A percentile compares a stretch with the other conserved stretches of the same genome.
These are phyloP conservation scores for Anneissia japonica DNA, from an alignment of 35 echinoderm and acorn worm species.

Conservation along the genomic window DNA sequence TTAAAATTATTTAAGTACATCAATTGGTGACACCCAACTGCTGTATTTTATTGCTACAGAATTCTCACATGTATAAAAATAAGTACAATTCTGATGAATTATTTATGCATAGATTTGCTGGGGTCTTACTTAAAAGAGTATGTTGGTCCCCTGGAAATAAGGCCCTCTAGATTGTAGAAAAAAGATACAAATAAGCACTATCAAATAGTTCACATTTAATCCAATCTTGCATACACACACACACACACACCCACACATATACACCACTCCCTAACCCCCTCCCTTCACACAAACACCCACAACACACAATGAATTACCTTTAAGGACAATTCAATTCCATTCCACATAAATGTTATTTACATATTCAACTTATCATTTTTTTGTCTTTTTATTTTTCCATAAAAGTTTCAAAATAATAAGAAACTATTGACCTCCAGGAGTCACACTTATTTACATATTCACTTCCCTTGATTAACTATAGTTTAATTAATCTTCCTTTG, in stretches of 20 bases:
- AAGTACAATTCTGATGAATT: background rate
- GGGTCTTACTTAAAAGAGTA: background rate
- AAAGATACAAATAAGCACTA: too few species aligned
- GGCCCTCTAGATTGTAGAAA: too few species aligned
- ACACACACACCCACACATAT: background rate
- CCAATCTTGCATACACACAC: constrained; percentile 1
- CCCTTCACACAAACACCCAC: background rate
- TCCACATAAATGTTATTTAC: background rate
- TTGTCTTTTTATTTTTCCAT: background rate
- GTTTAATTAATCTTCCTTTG: background rate
- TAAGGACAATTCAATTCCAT: background rate
- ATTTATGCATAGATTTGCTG: background rate
- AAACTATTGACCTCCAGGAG: background rate
- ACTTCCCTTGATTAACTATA: background rate
- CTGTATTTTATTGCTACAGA: too few species aligned
- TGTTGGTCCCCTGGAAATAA: too few species aligned
- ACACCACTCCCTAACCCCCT: too few species aligned
- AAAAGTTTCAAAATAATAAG: background rate
- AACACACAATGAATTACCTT: background rate
- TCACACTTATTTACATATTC: background rate
- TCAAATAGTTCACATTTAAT: background rate
- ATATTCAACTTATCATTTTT: background rate
- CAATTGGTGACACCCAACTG: too few species aligned
- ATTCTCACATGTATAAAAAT: background rate
- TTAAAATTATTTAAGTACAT: too few species aligned